Conservation (phyloP, 1,140 invertebrate species). For the Drosophila murphyi region DNA sequence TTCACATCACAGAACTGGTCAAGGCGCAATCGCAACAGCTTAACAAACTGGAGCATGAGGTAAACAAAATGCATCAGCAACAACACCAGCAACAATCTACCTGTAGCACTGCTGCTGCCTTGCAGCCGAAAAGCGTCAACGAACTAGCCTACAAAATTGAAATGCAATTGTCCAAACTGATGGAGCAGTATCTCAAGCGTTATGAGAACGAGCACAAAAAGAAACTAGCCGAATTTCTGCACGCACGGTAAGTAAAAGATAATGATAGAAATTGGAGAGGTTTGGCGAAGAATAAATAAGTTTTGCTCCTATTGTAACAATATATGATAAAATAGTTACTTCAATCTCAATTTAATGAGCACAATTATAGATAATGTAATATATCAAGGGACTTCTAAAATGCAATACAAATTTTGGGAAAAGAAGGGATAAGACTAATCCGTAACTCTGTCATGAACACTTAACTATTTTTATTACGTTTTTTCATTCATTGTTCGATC, state of each 20-base stretch:
- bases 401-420: no score
- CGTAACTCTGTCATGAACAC: no score
- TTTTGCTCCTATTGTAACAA: no score
- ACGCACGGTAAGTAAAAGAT: slow-evolving; percentile 55
- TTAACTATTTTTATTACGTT: neutral
- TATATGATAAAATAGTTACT: no score
- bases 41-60: slow-evolving; percentile 67
- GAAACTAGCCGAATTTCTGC: slow-evolving; percentile 69
- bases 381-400: no score
- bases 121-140: slow-evolving; percentile 64
- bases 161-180: slow-evolving; percentile 79
- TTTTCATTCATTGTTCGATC: neutral
- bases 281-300: no score
- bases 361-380: no score
- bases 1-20: slow-evolving; percentile 50
- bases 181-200: slow-evolving; percentile 82
- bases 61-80: slow-evolving; percentile 60
- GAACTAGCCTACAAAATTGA: slow-evolving; percentile 80
- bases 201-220: slow-evolving; percentile 85
- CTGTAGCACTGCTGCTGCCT: slow-evolving; percentile 9
- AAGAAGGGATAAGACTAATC: no score
- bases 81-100: slow-evolving; percentile 42
- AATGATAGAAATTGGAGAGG: no score
- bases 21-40: slow-evolving; percentile 74
- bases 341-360: no score